Evolutionary conservation across 2,888 invertebrate species (phyloP).

Genomic region (Agrotis puta): DNA sequence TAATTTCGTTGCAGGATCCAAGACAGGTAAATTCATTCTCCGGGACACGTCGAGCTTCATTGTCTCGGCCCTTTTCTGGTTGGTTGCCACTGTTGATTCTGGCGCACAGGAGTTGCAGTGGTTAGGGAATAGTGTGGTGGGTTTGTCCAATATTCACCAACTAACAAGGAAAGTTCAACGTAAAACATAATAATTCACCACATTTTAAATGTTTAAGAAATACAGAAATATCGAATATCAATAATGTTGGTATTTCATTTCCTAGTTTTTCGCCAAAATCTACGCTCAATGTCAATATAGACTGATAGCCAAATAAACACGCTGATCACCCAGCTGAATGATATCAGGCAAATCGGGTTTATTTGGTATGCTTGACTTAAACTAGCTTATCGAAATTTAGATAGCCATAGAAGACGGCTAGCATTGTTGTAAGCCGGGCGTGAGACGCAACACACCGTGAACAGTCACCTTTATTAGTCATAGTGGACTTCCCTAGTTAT

Average conservation of each 20-base stretch:
- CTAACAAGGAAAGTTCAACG: slow-evolving; percentile 26
- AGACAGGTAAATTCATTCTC: too few species aligned
- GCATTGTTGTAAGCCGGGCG: slow-evolving; percentile 23
- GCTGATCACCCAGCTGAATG: neutral
- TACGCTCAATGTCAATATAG: neutral
- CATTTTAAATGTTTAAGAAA: slow-evolving; percentile 4
- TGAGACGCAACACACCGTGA: slow-evolving; percentile 37
- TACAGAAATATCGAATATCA: slow-evolving; percentile 2
- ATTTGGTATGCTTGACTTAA: slow-evolving; percentile 18
- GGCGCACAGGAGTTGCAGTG: too few species aligned
- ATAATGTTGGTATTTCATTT: neutral
- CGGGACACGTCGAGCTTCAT: too few species aligned
- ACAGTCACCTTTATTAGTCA: slow-evolving; percentile 52
- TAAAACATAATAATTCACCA: neutral
- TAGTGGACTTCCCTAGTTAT: slow-evolving; percentile 46
- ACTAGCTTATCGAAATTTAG: slow-evolving; percentile 26
- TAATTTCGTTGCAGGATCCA: too few species aligned
- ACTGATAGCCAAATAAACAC: neutral
- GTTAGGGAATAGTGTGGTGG: too few species aligned
- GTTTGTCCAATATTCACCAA: too few species aligned
- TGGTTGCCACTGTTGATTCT: too few species aligned
- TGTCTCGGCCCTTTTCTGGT: too few species aligned
- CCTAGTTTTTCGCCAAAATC: slow-evolving; percentile 1
- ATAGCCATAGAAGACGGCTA: slow-evolving; percentile 14
- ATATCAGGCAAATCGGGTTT: neutral